A percentile compares a stretch with the other conserved stretches of the same genome.
phyloP scores from a whole-genome alignment of 2,888 invertebrate species.

The Drosophila ezoana region DNA sequence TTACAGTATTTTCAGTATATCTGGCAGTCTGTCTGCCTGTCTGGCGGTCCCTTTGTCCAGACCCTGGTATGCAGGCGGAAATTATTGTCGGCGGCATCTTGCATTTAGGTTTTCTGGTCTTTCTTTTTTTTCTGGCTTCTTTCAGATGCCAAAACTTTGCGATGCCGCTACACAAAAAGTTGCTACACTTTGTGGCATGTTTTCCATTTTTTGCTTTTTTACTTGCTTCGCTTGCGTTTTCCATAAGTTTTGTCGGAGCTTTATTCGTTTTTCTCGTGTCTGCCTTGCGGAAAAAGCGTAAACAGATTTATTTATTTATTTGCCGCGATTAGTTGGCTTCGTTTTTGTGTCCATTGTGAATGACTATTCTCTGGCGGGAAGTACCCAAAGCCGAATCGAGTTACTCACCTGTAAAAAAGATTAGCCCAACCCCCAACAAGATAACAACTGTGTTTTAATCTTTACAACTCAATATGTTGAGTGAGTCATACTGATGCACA shows the following conservation, averaged over 20 bases:
- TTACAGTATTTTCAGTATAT: conserved; percentile 23
- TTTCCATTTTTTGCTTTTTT: conserved; percentile 33
- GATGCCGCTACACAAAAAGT: conserved; percentile 42
- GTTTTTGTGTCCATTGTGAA: conserved; percentile 24
- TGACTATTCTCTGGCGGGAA: conserved; percentile 26
- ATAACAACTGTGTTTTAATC: conserved; percentile 15
- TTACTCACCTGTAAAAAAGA: conserved; percentile 44
- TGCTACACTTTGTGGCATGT: conserved; percentile 58
- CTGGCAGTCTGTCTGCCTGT: conserved; percentile 22
- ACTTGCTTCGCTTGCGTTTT: conserved; percentile 14
- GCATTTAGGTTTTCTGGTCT: conserved; percentile 39
- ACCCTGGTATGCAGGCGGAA: conserved; percentile 59
- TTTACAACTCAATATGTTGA: conserved; percentile 33
- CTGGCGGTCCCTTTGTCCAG: conserved; percentile 21
- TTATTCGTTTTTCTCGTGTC: conserved; percentile 28
- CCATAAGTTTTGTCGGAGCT: conserved; percentile 31
- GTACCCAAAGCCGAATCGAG: conserved; percentile 19
- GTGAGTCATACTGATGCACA: conserved; percentile 40
- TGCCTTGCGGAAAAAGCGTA: conserved; percentile 33
- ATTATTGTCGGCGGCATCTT: conserved; percentile 71
- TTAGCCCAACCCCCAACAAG: conserved; percentile 17
- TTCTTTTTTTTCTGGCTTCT: conserved; percentile 26
- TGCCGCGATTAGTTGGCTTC: conserved; percentile 40
- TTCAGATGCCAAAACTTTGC: conserved; percentile 54
- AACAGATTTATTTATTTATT: conserved; percentile 63